A percentile compares a stretch with the other conserved stretches of the same genome.
These are phyloP conservation scores for Brachypalpus laphriformis DNA, from an alignment of 2,888 invertebrate species.

Conservation along the genomic window DNA sequence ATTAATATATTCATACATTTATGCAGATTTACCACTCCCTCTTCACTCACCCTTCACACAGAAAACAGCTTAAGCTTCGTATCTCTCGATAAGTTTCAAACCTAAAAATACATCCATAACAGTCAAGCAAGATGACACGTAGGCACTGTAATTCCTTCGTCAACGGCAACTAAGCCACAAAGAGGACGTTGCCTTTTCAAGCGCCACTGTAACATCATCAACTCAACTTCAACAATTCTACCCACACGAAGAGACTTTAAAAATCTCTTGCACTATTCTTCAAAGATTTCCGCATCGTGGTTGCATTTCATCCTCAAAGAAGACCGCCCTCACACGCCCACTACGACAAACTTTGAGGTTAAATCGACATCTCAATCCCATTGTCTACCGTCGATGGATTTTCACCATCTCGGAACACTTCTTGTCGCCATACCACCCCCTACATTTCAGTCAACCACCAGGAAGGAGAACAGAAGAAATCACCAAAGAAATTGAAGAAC, in stretches of 20 bases:
- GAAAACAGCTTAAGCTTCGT: too few relatives aligned
- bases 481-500: slow-evolving; percentile 14
- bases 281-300: slow-evolving; percentile 62
- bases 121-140: slow-evolving; percentile 7
- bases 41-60: too few relatives aligned
- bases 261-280: slow-evolving; percentile 42
- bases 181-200: neutral
- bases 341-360: slow-evolving; percentile 59
- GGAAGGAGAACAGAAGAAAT: slow-evolving; percentile 5
- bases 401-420: slow-evolving; percentile 28
- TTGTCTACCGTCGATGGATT: slow-evolving; percentile 64
- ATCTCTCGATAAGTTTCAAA: too few relatives aligned
- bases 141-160: neutral
- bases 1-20: too few relatives aligned
- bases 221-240: slow-evolving; percentile 8
- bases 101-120: neutral
- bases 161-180: neutral
- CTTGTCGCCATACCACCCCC: slow-evolving; percentile 12
- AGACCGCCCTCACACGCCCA: slow-evolving; percentile 11
- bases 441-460: neutral
- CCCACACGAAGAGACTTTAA: slow-evolving; percentile 26
- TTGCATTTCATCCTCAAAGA: slow-evolving; percentile 56
- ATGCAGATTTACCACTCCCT: too few relatives aligned
- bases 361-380: slow-evolving; percentile 70
- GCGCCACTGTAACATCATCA: slow-evolving; percentile 1